Conservation (phyloP, 2,797 vertebrate species). For the Zenarchopterus dispar region DNA sequence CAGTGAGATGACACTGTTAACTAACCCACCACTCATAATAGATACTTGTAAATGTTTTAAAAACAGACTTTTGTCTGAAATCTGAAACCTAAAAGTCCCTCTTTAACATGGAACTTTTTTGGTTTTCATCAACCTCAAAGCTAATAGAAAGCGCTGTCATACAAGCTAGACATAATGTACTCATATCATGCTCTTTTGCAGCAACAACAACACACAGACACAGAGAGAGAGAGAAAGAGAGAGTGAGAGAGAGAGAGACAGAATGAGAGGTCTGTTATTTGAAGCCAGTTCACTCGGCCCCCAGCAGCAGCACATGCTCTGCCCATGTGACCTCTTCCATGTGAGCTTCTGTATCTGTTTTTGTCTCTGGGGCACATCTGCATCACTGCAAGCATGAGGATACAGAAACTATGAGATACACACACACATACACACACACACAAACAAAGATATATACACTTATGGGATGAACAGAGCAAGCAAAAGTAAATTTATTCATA, state of each 20-base stretch:
- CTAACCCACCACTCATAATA: too few species aligned
- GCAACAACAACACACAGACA: slow-evolving; percentile 1
- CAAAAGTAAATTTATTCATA: not conserved
- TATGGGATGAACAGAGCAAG: slow-evolving; percentile 3
- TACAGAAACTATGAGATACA: slow-evolving; percentile 31
- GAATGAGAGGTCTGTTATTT: slow-evolving; percentile 61
- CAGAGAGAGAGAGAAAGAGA: too few species aligned
- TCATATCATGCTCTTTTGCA: too few species aligned
- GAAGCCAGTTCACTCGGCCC: slow-evolving; percentile 55
- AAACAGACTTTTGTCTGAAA: too few species aligned
- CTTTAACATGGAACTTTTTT: too few species aligned
- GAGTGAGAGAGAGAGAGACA: too few species aligned
- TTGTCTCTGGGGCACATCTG: slow-evolving; percentile 53
- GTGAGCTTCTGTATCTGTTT: slow-evolving; percentile 75
- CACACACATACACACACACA: not conserved
- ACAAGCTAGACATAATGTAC: too few species aligned
- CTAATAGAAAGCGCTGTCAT: too few species aligned
- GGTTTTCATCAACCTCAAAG: too few species aligned
- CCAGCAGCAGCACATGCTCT: slow-evolving; percentile 82
- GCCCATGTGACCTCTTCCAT: slow-evolving; percentile 88
- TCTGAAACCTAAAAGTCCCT: too few species aligned
- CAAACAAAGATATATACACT: slow-evolving; percentile 1
- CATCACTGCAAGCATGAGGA: slow-evolving; percentile 30
- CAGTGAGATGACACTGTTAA: too few species aligned
- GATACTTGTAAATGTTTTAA: too few species aligned